phyloP scores from a whole-genome alignment of 2,797 vertebrate species.

The Phylloscopus collybita region DNA sequence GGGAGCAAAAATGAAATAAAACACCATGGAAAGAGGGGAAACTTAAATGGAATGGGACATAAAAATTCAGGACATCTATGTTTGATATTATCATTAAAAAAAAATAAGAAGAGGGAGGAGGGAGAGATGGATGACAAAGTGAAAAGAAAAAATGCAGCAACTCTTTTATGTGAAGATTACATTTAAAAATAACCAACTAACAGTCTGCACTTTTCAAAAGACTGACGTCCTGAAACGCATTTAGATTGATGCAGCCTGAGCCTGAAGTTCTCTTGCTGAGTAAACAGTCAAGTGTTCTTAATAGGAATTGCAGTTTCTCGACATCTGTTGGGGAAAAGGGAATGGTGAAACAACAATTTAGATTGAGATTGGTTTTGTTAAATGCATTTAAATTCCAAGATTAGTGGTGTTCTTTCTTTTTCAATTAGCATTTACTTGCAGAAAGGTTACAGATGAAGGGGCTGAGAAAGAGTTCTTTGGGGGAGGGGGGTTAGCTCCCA shows the following conservation, averaged over 20 bases:
- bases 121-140: slow-evolving; percentile 65
- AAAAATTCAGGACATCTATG: slow-evolving; percentile 61
- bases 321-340: slow-evolving; percentile 87
- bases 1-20: neutral
- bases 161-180: slow-evolving; percentile 82
- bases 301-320: slow-evolving; percentile 85
- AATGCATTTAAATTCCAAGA: slow-evolving; percentile 90
- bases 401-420: slow-evolving; percentile 88
- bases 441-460: slow-evolving; percentile 87
- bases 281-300: slow-evolving; percentile 87
- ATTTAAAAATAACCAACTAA: slow-evolving; percentile 81
- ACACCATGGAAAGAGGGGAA: neutral
- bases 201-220: slow-evolving; percentile 79
- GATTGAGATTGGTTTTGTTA: slow-evolving; percentile 88
- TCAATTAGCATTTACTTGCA: slow-evolving; percentile 87
- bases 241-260: slow-evolving; percentile 82
- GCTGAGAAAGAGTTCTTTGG: slow-evolving; percentile 69
- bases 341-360: slow-evolving; percentile 85
- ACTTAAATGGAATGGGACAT: slow-evolving; percentile 27
- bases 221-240: slow-evolving; percentile 81
- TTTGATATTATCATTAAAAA: slow-evolving; percentile 57
- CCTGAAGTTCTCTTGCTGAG: slow-evolving; percentile 82
- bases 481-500: slow-evolving; percentile 60
- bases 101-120: neutral
- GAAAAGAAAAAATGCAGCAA: slow-evolving; percentile 58